These are phyloP conservation scores for Perizoma affinitatum DNA, from an alignment of 2,888 invertebrate species.

Conservation along the genomic window DNA sequence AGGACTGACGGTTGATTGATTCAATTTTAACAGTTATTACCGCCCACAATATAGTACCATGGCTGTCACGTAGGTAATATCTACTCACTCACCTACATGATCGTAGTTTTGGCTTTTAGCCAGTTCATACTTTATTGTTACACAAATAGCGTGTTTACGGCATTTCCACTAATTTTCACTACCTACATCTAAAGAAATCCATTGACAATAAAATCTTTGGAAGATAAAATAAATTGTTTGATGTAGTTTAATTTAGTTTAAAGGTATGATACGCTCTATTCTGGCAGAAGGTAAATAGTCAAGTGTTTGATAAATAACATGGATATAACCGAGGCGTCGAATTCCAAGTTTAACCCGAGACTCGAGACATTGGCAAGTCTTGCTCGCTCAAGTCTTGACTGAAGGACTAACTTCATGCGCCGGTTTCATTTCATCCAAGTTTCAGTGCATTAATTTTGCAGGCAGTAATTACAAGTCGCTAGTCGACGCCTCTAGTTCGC, in stretches of 20 bases:
- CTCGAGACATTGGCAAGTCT: constrained; percentile 44
- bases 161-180: constrained; percentile 70
- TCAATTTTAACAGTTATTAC: constrained; percentile 21
- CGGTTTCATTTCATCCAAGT: constrained; percentile 80
- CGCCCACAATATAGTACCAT: constrained; percentile 39
- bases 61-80: constrained; percentile 51
- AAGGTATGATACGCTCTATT: constrained; percentile 38
- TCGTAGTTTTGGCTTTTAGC: constrained; percentile 65
- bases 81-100: constrained; percentile 52
- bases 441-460: constrained; percentile 82
- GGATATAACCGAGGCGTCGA: constrained; percentile 49
- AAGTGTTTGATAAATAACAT: constrained; percentile 50
- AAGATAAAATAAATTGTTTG: constrained; percentile 45
- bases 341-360: constrained; percentile 56
- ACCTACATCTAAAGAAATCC: constrained; percentile 60
- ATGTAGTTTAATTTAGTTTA: constrained; percentile 40
- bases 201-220: constrained; percentile 54
- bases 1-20: constrained; percentile 27
- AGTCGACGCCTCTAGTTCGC: constrained; percentile 73
- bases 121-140: constrained; percentile 80
- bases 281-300: constrained; percentile 40
- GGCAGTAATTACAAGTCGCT: constrained; percentile 80
- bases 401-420: constrained; percentile 67
- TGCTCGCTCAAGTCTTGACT: constrained; percentile 42
- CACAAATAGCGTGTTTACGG: constrained; percentile 78